Conservation (phyloP, 1,140 invertebrate genomes). For the Formica selysi region DNA sequence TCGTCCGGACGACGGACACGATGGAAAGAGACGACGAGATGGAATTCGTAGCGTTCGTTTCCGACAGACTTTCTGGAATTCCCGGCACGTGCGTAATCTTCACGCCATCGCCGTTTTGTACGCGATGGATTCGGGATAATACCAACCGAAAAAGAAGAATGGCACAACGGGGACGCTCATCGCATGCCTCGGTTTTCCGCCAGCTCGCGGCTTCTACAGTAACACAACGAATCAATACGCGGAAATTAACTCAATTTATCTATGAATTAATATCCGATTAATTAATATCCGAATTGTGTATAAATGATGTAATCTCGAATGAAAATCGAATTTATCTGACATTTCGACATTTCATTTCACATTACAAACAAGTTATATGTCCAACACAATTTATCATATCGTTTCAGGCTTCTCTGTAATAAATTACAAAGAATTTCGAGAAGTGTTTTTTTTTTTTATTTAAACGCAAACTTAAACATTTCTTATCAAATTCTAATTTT, state of each 20-base stretch:
- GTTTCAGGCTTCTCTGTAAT: not conserved
- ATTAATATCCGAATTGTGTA: not conserved
- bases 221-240: not conserved
- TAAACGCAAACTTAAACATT: not conserved
- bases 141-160: conserved; percentile 40
- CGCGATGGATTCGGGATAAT: conserved; percentile 57
- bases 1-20: not conserved
- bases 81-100: conserved; percentile 72
- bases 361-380: not conserved
- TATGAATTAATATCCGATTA: not conserved
- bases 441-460: not conserved
- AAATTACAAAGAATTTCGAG: not conserved
- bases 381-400: not conserved
- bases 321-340: not conserved
- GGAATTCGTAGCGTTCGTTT: conserved; percentile 65
- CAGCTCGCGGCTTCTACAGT: not conserved
- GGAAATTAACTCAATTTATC: conserved; percentile 1
- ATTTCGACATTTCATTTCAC: not conserved
- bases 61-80: conserved; percentile 52
- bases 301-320: not conserved
- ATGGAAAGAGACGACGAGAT: conserved; percentile 14
- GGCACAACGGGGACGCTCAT: not conserved
- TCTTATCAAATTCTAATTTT: not conserved
- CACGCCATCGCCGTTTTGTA: conserved; percentile 51
- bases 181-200: not conserved